Conservation (phyloP, 2,113 vertebrate genomes). For the Mormyrus iriodes region DNA sequence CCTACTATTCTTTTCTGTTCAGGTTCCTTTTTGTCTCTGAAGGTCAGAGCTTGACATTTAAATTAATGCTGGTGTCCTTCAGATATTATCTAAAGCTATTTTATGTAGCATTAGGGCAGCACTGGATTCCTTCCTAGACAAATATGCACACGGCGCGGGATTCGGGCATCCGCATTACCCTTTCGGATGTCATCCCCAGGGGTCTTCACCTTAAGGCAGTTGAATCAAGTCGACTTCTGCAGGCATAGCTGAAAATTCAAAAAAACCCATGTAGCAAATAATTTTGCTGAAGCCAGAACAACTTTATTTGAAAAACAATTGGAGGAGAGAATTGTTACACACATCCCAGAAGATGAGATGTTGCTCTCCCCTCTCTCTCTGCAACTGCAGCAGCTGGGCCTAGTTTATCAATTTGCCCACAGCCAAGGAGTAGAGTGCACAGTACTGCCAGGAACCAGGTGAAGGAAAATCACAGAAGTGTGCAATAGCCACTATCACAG, state of each 20-base stretch:
- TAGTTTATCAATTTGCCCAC: not conserved
- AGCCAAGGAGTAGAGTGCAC: not conserved
- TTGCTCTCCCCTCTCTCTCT: not conserved
- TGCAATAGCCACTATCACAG: not conserved
- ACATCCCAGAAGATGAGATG: not conserved
- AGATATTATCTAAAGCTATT: not conserved
- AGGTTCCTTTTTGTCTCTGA: not conserved
- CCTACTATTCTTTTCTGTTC: not conserved
- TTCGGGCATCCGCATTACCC: no score
- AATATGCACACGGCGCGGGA: not conserved
- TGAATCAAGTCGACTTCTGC: not conserved
- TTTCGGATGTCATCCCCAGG: not conserved
- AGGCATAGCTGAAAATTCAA: not conserved
- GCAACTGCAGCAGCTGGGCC: not conserved
- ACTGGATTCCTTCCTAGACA: not conserved
- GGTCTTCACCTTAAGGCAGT: not conserved
- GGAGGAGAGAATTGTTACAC: not conserved
- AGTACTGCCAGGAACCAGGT: not conserved
- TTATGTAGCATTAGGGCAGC: not conserved
- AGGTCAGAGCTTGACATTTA: slow-evolving; percentile 8
- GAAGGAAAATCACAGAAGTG: not conserved
- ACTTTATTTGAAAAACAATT: not conserved
- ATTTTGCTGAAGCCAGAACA: not conserved
- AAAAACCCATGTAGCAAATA: not conserved
- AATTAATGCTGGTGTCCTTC: not conserved